phyloP scores from a whole-genome alignment of 2,797 vertebrate species.

The Smutsia temminckii region DNA sequence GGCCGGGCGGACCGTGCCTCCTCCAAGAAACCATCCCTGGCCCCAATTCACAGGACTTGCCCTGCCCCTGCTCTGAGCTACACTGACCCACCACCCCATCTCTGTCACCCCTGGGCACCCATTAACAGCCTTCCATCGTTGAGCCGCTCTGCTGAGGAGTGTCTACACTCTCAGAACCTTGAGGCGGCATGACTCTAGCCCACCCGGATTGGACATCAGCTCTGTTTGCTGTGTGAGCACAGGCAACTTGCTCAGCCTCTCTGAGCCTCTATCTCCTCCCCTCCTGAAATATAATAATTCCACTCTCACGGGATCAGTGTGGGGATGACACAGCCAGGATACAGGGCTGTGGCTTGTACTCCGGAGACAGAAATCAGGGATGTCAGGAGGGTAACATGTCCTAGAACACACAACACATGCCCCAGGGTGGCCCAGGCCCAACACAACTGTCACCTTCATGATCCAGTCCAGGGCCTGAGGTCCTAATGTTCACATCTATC shows the following conservation, averaged over 20 bases:
- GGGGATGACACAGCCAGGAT: neutral
- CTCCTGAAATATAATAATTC: neutral
- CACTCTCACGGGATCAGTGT: neutral
- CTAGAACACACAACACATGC: fast-evolving
- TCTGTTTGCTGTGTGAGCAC: neutral
- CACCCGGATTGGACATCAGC: neutral
- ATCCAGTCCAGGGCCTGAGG: neutral
- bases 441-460: neutral
- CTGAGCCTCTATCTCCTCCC: neutral
- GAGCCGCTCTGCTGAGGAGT: fast-evolving
- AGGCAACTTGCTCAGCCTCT: neutral
- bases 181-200: neutral
- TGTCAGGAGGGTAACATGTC: too few species aligned
- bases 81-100: fast-evolving
- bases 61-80: neutral
- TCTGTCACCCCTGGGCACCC: fast-evolving
- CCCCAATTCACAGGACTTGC: too few species aligned
- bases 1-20: neutral
- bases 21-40: neutral
- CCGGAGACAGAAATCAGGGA: too few species aligned
- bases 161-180: neutral
- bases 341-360: too few species aligned
- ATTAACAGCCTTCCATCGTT: fast-evolving
- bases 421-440: fast-evolving
- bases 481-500: neutral